These are phyloP conservation scores for Catocala fraxini DNA, from an alignment of 2,888 invertebrate genomes.

Conservation along the genomic window DNA sequence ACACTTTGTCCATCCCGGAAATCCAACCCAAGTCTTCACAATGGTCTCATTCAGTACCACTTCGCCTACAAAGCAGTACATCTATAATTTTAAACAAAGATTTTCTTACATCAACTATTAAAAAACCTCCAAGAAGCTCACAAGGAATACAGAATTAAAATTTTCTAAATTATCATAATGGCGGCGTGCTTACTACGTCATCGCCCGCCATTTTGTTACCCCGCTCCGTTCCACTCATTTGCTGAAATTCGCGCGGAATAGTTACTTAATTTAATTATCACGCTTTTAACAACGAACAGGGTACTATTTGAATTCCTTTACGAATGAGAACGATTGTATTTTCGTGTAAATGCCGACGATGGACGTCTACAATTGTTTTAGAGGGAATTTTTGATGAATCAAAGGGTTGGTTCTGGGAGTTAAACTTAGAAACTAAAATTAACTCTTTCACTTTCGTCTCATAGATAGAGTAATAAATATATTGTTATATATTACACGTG, in stretches of 20 bases:
- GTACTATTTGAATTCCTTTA: conserved; percentile 45
- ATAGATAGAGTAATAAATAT: too few relatives aligned
- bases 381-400: conserved; percentile 1
- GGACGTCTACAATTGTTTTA: conserved; percentile 16
- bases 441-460: too few relatives aligned
- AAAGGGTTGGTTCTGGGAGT: too few relatives aligned
- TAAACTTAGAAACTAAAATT: too few relatives aligned
- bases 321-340: conserved; percentile 42
- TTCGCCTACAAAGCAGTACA: too few relatives aligned
- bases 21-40: too few relatives aligned
- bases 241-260: conserved; percentile 53
- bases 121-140: too few relatives aligned
- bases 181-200: conserved; percentile 38
- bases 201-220: conserved; percentile 25
- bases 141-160: conserved; percentile 20
- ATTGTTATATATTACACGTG: too few relatives aligned
- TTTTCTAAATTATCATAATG: conserved; percentile 40
- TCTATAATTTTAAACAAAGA: too few relatives aligned
- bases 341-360: conserved; percentile 29
- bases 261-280: conserved; percentile 61
- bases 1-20: too few relatives aligned
- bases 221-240: conserved; percentile 36
- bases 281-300: conserved; percentile 49
- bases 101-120: too few relatives aligned
- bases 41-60: too few relatives aligned